Evolutionary conservation across 1,140 invertebrate species (phyloP), one percentile per base, ranked within the genome.

Genomic region (Atopsyche davidsoni): DNA sequence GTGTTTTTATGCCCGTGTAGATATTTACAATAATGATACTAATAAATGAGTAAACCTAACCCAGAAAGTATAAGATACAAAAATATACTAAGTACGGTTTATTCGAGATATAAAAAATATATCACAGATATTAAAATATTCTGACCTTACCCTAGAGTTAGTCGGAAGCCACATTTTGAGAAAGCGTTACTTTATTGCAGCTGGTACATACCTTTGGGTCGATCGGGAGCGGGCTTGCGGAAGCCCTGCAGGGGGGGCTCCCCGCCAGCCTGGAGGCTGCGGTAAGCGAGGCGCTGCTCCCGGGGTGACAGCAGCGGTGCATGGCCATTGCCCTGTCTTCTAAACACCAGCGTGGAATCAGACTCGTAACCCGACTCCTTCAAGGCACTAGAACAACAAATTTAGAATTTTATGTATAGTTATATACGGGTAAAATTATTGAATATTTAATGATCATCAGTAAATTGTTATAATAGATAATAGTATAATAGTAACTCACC

Each of bases 291-390:
- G 53, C 83, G 79, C 59, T 90, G 83, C 60, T 93, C 86, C 3
- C 81, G 75, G 1, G 87, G 88, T 51, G 85, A 89, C 16, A 89
- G 62, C 18, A 88, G 61, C 4, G 82, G 82, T 55, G 78, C 81
- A 57, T 72, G 73, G 58, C 82, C 80, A 4, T 25, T 7, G 2
- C 34, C 45, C 45, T 83, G 78, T 49, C 85, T 78, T 57, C 85
- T 80, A 62, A 92, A 90, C 42, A 92, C 80, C 48, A 92, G 72
- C 10, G 87, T 92, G 1, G 89, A 92, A 67, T 93, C 89, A 59
- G 88, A 92, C 66, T 92, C 89, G 67, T 92, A 93, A 11, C 89
- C 89, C 2, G 86, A 85, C 67, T 92, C 89, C 71, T 92, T 92
- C 23, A 90, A 70, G 40, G 86, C 85, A 65, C 86, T 89, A 59